These are phyloP conservation scores for Sycophila texana DNA, from an alignment of 2,888 invertebrate genomes.

Conservation along the genomic window DNA sequence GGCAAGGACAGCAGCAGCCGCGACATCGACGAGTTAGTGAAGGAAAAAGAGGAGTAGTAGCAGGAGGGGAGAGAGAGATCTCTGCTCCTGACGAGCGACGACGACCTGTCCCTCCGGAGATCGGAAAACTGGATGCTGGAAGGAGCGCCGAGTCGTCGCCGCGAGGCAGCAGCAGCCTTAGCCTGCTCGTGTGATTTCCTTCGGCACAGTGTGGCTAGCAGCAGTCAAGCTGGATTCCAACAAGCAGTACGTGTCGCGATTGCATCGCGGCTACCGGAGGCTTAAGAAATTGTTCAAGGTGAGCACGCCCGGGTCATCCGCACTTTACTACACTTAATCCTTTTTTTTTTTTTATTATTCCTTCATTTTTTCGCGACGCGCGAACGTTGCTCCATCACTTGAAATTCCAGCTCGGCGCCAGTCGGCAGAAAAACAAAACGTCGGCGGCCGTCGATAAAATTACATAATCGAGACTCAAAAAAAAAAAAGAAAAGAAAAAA, in stretches of 20 bases:
- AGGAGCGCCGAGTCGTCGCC: constrained; percentile 23
- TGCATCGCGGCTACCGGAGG: constrained; percentile 75
- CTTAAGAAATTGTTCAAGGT: constrained; percentile 75
- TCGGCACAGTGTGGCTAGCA: constrained; percentile 72
- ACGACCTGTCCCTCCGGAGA: neutral
- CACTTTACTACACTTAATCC: too few relatives aligned
- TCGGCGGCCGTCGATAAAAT: neutral
- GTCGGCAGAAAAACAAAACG: neutral
- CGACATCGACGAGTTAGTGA: neutral
- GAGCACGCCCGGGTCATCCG: constrained; percentile 61
- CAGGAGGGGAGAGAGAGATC: neutral
- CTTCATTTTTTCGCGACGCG: neutral
- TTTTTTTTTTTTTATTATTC: too few relatives aligned
- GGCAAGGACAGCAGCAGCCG: neutral
- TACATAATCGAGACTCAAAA: neutral
- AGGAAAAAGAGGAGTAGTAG: neutral
- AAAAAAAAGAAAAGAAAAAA: neutral
- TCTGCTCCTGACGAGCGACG: too few relatives aligned
- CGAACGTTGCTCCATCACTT: neutral
- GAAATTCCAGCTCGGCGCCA: constrained; percentile 14
- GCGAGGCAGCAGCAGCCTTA: constrained; percentile 8
- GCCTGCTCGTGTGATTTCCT: constrained; percentile 56
- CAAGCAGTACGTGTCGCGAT: constrained; percentile 75
- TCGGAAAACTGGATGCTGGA: constrained; percentile 35
- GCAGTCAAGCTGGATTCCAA: constrained; percentile 76